Percentiles rank a stretch among this genome's conserved stretches.
These are phyloP conservation scores for Hippopotamyrus pictus DNA, from an alignment of 2,797 vertebrate genomes.

Conservation along the genomic window DNA sequence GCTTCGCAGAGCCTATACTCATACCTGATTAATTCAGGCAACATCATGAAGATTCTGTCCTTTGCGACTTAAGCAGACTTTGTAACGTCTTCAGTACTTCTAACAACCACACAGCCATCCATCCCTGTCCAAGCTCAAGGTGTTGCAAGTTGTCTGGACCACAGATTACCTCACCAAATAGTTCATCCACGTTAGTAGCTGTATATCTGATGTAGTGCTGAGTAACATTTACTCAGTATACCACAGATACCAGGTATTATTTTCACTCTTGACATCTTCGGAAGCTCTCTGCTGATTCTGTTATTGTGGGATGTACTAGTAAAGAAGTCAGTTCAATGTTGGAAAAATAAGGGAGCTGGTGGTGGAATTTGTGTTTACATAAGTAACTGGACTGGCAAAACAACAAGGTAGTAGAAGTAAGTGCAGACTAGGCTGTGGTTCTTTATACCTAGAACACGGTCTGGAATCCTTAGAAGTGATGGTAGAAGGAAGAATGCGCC, in stretches of 20 bases:
- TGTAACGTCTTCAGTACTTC: background rate
- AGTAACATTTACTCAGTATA: background rate
- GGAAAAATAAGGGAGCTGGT: background rate
- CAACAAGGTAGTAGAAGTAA: background rate
- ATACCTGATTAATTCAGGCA: background rate
- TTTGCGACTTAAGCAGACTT: background rate
- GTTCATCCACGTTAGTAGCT: background rate
- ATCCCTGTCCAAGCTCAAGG: background rate
- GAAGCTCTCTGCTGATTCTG: background rate
- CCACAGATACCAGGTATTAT: background rate
- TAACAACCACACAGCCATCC: background rate
- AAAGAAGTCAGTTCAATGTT: background rate
- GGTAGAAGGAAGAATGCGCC: background rate
- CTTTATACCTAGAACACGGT: background rate
- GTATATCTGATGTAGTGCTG: background rate
- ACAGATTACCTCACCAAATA: background rate
- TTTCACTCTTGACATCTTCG: background rate
- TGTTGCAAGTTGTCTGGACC: background rate
- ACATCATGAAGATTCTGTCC: background rate
- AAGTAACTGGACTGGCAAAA: background rate
- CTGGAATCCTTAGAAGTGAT: background rate
- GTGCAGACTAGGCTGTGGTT: background rate
- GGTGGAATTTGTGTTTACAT: background rate
- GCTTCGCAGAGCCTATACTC: background rate
- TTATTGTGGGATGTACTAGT: background rate